A percentile compares a stretch with the other conserved stretches of the same genome.
Evolutionary conservation across 30 jellyfish, hydroid and myxozoan genomes (phyloP).

Genomic region (Aurelia aurita): DNA sequence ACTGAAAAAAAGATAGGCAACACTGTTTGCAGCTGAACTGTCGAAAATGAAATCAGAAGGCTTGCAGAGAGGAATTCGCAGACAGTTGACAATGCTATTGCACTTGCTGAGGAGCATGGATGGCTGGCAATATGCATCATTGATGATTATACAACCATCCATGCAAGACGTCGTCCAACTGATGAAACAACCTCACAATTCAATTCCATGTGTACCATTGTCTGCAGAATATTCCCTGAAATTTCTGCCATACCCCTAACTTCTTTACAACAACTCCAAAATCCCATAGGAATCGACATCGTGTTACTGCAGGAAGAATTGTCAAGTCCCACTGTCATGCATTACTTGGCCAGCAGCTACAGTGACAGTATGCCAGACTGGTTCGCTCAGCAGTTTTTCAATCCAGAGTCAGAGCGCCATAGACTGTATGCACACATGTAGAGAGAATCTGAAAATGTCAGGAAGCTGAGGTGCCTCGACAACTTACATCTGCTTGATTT

Average conservation of each 20-base stretch:
- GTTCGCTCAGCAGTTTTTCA: background rate
- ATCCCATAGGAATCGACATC: background rate
- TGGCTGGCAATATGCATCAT: too few relatives aligned
- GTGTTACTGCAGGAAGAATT: background rate
- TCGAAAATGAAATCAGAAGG: too few relatives aligned
- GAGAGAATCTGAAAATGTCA: background rate
- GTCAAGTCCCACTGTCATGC: background rate
- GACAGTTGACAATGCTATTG: too few relatives aligned
- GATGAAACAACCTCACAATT: background rate
- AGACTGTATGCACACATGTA: conserved; percentile 14
- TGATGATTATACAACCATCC: too few relatives aligned
- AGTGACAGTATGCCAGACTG: conserved; percentile 14
- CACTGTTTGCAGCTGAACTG: too few relatives aligned
- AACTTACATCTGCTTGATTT: conserved; percentile 10
- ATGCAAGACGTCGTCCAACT: too few relatives aligned
- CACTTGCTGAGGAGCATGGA: too few relatives aligned
- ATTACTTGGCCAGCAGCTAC: background rate
- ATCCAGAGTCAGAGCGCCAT: conserved; percentile 19
- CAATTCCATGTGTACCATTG: conserved; percentile 2
- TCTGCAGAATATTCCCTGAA: background rate
- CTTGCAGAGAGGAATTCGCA: too few relatives aligned
- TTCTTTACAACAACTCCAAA: background rate
- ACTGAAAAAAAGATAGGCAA: too few relatives aligned
- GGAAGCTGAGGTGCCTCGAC: background rate
- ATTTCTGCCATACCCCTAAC: background rate